Conservation (phyloP, 2,113 vertebrate genomes). For the Dunckerocampus dactyliophorus region DNA sequence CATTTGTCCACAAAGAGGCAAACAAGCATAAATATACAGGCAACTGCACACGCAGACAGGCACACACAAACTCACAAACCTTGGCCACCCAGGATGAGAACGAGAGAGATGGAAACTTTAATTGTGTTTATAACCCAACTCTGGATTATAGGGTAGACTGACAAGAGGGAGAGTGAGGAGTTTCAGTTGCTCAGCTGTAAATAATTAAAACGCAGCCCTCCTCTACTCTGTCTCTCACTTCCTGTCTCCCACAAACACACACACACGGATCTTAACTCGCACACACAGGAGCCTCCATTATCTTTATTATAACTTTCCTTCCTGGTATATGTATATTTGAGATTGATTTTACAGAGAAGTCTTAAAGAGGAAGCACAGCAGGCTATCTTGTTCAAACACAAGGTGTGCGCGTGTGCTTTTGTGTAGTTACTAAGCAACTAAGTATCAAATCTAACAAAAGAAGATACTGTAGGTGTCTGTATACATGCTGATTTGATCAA, state of each 20-base stretch:
- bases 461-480: no score
- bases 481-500: neutral
- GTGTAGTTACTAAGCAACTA: slow-evolving; percentile 3
- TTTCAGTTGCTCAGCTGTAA: slow-evolving; percentile 71
- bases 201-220: slow-evolving; percentile 69
- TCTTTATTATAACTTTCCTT: slow-evolving; percentile 58
- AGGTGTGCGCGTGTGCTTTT: slow-evolving; percentile 15
- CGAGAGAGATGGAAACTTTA: slow-evolving; percentile 67
- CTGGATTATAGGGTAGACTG: slow-evolving; percentile 71
- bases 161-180: slow-evolving; percentile 25
- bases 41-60: slow-evolving; percentile 36
- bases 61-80: slow-evolving; percentile 38
- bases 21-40: slow-evolving; percentile 22
- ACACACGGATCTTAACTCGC: slow-evolving; percentile 5
- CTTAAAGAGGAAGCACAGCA: slow-evolving; percentile 37
- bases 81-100: slow-evolving; percentile 73
- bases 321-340: slow-evolving; percentile 44
- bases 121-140: slow-evolving; percentile 72
- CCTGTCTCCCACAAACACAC: slow-evolving; percentile 15
- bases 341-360: slow-evolving; percentile 49
- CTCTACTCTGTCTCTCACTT: slow-evolving; percentile 20
- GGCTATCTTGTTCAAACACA: slow-evolving; percentile 50
- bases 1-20: slow-evolving; percentile 29
- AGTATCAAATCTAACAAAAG: neutral
- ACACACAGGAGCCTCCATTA: slow-evolving; percentile 45